phyloP scores from a whole-genome alignment of 2,113 vertebrate species.

The Phoxinus phoxinus region DNA sequence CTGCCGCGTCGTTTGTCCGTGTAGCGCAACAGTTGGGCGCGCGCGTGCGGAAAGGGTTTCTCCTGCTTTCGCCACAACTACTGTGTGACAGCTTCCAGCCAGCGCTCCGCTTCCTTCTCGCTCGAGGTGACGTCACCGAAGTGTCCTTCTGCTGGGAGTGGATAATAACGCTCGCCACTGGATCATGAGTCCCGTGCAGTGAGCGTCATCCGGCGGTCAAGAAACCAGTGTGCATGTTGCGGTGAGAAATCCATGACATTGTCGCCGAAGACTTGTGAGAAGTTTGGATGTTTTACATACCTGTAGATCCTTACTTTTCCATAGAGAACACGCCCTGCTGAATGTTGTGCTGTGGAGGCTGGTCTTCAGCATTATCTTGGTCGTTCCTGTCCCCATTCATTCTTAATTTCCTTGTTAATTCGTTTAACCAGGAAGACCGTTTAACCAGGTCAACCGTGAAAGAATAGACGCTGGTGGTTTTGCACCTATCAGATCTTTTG shows the following conservation, averaged over 20 bases:
- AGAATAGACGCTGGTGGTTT: too few species aligned
- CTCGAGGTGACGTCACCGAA: slow-evolving; percentile 67
- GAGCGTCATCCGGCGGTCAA: slow-evolving; percentile 57
- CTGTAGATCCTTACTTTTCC: too few species aligned
- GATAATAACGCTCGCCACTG: slow-evolving; percentile 21
- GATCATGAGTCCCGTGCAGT: background rate
- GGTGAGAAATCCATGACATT: background rate
- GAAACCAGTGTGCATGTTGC: slow-evolving; percentile 3
- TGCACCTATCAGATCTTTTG: too few species aligned
- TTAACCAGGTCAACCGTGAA: too few species aligned
- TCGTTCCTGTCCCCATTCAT: too few species aligned
- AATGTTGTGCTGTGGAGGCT: too few species aligned
- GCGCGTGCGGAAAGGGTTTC: slow-evolving; percentile 16
- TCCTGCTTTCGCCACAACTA: slow-evolving; percentile 36
- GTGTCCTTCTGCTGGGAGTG: slow-evolving; percentile 53
- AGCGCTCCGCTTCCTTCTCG: slow-evolving; percentile 59
- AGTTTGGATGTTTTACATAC: too few species aligned
- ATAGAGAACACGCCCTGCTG: too few species aligned
- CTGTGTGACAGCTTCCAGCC: slow-evolving; percentile 29
- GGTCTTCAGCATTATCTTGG: too few species aligned
- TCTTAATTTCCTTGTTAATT: too few species aligned
- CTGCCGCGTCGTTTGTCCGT: slow-evolving; percentile 14
- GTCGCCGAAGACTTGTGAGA: too few species aligned
- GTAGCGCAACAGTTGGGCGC: slow-evolving; percentile 25
- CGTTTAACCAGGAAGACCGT: too few species aligned